A percentile compares a stretch with the other conserved stretches of the same genome.
phyloP scores from a whole-genome alignment of 2,888 invertebrate genomes.

The Hemaris fuciformis region DNA sequence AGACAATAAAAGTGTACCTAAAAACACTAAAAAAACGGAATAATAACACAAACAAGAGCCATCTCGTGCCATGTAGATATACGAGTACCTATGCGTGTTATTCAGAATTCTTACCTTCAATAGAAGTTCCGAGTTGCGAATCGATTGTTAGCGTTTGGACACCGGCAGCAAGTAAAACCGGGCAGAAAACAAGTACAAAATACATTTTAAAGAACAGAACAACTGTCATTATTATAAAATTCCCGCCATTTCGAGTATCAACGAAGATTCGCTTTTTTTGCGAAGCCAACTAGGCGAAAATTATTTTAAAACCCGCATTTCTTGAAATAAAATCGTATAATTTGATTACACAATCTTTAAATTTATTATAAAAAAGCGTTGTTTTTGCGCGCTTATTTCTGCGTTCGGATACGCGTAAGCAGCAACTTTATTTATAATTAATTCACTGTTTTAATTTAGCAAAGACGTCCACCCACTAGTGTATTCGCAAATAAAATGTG shows the following conservation, averaged over 20 bases:
- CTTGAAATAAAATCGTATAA: background rate
- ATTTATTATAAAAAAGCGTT: background rate
- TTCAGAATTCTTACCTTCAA: constrained; percentile 63
- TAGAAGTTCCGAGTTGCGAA: constrained; percentile 69
- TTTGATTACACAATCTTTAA: background rate
- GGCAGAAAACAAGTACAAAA: constrained; percentile 60
- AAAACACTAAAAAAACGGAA: background rate
- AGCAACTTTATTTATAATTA: background rate
- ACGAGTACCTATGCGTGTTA: background rate
- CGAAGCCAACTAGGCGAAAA: background rate
- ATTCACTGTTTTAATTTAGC: background rate
- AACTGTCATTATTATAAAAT: constrained; percentile 36
- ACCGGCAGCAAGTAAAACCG: constrained; percentile 60
- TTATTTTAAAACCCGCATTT: background rate
- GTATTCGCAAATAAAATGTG: constrained; percentile 68
- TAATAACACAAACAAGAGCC: background rate
- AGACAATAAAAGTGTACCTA: too few species aligned
- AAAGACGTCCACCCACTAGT: constrained; percentile 58
- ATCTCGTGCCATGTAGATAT: background rate
- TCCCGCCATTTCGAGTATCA: constrained; percentile 8
- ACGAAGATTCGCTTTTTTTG: background rate
- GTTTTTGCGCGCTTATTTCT: background rate
- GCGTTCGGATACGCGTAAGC: background rate
- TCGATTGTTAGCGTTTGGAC: constrained; percentile 72
- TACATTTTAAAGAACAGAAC: constrained; percentile 58